Conservation (phyloP, 2,113 vertebrate genomes). For the Centropus bengalensis region DNA sequence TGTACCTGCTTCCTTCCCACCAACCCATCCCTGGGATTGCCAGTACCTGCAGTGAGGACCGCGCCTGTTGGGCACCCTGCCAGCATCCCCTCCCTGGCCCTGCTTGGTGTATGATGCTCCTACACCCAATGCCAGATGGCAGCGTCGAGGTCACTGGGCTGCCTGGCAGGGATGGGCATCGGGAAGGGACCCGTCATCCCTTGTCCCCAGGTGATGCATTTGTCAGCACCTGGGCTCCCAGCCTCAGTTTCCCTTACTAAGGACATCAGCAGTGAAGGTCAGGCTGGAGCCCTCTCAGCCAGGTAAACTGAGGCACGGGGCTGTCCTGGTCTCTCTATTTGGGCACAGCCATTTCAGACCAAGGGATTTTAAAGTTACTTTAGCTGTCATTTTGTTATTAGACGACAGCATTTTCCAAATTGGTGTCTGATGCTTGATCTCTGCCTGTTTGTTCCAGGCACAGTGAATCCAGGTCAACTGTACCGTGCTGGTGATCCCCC, state of each 20-base stretch:
- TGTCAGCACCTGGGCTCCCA: neutral
- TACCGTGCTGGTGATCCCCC: neutral
- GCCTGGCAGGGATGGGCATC: neutral
- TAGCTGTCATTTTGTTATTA: neutral
- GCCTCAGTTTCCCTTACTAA: neutral
- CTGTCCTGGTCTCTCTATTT: neutral
- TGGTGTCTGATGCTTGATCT: neutral
- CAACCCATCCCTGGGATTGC: neutral
- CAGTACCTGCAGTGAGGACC: fast-evolving
- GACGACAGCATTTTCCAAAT: neutral
- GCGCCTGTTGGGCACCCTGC: neutral
- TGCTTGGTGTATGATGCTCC: neutral
- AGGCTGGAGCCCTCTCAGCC: neutral
- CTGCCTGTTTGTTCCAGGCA: neutral
- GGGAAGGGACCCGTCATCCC: neutral
- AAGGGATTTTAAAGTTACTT: neutral
- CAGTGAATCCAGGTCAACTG: fast-evolving
- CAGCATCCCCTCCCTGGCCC: neutral
- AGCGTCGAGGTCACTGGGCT: neutral
- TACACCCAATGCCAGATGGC: neutral
- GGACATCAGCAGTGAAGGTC: fast-evolving
- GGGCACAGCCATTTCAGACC: neutral
- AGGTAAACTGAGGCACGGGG: neutral
- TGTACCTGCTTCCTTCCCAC: neutral
- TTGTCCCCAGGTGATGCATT: neutral